Base-by-base conservation (phyloP, 2,888 invertebrate genomes). In the Busseola fusca region DNA sequence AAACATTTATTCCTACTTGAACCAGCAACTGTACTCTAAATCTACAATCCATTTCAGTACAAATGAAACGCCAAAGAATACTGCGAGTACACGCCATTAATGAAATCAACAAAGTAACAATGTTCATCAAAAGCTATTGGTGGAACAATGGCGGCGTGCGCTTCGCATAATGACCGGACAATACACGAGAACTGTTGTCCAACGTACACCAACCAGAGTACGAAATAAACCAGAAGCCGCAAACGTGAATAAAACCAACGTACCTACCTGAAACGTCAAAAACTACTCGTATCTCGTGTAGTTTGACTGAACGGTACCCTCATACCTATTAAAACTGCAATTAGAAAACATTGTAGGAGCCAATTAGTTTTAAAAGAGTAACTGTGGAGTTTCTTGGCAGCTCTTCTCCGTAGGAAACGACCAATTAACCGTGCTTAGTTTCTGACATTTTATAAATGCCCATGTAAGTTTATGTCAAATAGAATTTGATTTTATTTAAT, bases 61-160 rank as follows among this genome's bases (percentile, higher is more conserved):
- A 62, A 78, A 69, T 66, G 57, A 62, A 69, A 82, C 30, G 7
- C 59, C 79, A 57, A 78, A 69, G 64, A 66, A 54, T 72, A 62
- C 18, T 42, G 84, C 76, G 60, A 72, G 72, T 67, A 76, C 81
- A 83, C 76, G 85, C 90, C 90, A 91, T 91, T 90, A 91, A 90
- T 90, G 88, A 89, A 91, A 90, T 91, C 90, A 90, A 91, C 92
- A 90, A 86, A 89, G 90, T 88, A 88, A 88, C 91, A 85, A 88
- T 91, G 90, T 89, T 91, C 90, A 91, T 93, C 91, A 91, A 89
- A 89, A 92, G 91, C 91, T 80, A 91, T 91, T 91, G 84, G 86
- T 81, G 78, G 90, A 91, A 93, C 93, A 93, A 93, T 92, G 73
- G 58, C 68, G 70, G 73, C 74, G 78, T 75, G 73, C 76, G 65